Base-by-base conservation (phyloP, 2,113 vertebrate species). In the Prinia subflava region DNA sequence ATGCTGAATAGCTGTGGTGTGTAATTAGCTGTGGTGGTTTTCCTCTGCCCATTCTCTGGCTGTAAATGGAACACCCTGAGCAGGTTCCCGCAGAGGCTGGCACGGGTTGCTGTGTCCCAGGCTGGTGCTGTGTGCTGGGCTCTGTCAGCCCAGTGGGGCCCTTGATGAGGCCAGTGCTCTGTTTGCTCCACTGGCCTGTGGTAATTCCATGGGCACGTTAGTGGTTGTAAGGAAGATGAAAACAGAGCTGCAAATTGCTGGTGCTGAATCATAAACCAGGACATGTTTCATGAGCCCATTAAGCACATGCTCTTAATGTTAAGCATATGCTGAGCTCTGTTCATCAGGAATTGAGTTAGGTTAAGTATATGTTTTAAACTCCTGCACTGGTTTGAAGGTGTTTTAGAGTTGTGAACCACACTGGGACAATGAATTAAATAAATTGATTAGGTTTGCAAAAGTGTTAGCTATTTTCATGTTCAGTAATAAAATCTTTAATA, bases 371-470 rank as follows among this genome's bases (percentile, higher is more conserved):
- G 24, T 41, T 83, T 86, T 75, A 69, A 79, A 91, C 69, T 52
- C 73, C 75, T 87, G 67, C 15, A 15, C 25, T 89, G 53, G 21
- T 50, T 86, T 79, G 56, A 78, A 90, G 25, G 37, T 69, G 79
- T 83, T 79, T 67, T 31, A 33, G 47, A 82, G 53, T 30, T 91
- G 83, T 88, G 76, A 94, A 85, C 60, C 52, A 94, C 83, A 35
- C 12, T 65, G 83, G 92, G 87, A 75, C 55, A 81, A 76, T 93
- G 31, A 92, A 93, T 94, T 92, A 89, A 93, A 71, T 47, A 41
- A 0, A 0, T 23, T 91, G 74, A 87, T 83, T 89, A 13, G 83
- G 62, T 83, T 93, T 92, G 30, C 42, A 83, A 95, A 94, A 71
- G 44, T 11, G 35, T 64, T 91, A 73, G 55, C 62, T 83, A 10